Percentiles rank a stretch among this genome's conserved stretches.
phyloP scores from a whole-genome alignment of 30 jellyfish, hydroid and myxozoan genomes.

The Nemopilema nomurai region DNA sequence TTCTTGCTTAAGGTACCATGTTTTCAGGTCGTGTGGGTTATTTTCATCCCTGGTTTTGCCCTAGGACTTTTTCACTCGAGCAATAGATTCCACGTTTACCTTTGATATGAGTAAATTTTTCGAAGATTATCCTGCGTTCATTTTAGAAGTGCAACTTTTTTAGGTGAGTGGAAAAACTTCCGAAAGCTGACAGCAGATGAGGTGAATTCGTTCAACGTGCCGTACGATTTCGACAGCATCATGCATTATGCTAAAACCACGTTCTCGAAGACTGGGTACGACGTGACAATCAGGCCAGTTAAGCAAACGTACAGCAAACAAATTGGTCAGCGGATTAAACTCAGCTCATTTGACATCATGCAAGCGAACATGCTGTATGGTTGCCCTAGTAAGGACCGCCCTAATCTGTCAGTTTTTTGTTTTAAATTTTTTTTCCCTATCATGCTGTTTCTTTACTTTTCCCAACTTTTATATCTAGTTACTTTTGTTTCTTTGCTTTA shows the following conservation, averaged over 20 bases:
- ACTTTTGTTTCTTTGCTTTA: not conserved
- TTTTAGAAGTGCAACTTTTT: too few species aligned
- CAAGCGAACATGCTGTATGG: conserved; percentile 63
- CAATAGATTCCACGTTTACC: too few species aligned
- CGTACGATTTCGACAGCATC: conserved; percentile 65
- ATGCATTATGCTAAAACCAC: conserved; percentile 72
- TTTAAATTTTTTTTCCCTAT: too few species aligned
- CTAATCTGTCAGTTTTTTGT: not conserved
- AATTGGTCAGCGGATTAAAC: conserved; percentile 68
- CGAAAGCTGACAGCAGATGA: conserved; percentile 45
- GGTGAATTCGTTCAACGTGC: conserved; percentile 57
- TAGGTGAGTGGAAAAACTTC: conserved; percentile 71
- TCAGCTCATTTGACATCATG: conserved; percentile 52
- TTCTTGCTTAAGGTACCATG: too few species aligned
- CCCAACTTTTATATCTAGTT: not conserved
- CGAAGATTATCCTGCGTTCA: too few species aligned
- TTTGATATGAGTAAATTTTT: too few species aligned
- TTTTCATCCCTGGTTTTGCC: too few species aligned
- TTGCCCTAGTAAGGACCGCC: conserved; percentile 42
- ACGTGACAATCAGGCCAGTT: conserved; percentile 49
- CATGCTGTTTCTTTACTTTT: too few species aligned
- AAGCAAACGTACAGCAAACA: conserved; percentile 22
- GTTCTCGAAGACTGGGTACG: conserved; percentile 63
- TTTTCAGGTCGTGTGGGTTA: too few species aligned
- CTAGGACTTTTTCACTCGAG: too few species aligned